Conservation (phyloP, 2,113 vertebrate species). For the Vombatus ursinus region DNA sequence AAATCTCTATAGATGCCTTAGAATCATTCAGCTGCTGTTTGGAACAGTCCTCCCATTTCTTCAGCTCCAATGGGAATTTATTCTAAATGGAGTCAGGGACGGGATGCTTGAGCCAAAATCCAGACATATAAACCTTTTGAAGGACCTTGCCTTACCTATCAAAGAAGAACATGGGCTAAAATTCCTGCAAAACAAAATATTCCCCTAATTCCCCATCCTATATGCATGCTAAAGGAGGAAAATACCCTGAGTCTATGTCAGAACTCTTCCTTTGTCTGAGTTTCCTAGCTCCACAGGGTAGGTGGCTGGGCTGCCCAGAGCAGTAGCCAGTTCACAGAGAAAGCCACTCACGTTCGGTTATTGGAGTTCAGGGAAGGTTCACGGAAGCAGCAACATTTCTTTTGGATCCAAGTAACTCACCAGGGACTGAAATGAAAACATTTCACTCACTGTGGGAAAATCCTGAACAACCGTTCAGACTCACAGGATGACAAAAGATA, state of each 20-base stretch:
- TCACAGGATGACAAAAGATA: slow-evolving; percentile 89
- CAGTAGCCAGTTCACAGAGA: slow-evolving; percentile 76
- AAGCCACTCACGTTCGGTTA: slow-evolving; percentile 84
- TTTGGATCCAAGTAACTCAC: slow-evolving; percentile 85
- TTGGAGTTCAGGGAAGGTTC: slow-evolving; percentile 86
- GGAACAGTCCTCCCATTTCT: slow-evolving; percentile 15
- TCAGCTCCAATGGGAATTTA: slow-evolving; percentile 33
- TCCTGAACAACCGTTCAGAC: slow-evolving; percentile 89
- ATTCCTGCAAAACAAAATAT: not conserved
- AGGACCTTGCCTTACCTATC: not conserved
- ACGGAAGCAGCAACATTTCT: slow-evolving; percentile 84
- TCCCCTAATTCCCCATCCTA: not conserved
- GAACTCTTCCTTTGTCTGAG: slow-evolving; percentile 44
- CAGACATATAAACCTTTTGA: not conserved
- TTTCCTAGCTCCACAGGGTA: slow-evolving; percentile 34
- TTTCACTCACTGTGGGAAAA: slow-evolving; percentile 90
- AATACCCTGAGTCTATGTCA: slow-evolving; percentile 24
- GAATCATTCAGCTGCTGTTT: slow-evolving; percentile 63
- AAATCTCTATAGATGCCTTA: slow-evolving; percentile 66
- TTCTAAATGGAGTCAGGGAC: not conserved
- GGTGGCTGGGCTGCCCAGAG: slow-evolving; percentile 36
- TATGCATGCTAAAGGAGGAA: not conserved
- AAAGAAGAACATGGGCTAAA: not conserved
- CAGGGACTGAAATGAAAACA: slow-evolving; percentile 89
- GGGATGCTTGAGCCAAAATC: not conserved